A percentile compares a stretch with the other conserved stretches of the same genome.
phyloP scores from a whole-genome alignment of 2,888 invertebrate species.

The Clitarchus hookeri region DNA sequence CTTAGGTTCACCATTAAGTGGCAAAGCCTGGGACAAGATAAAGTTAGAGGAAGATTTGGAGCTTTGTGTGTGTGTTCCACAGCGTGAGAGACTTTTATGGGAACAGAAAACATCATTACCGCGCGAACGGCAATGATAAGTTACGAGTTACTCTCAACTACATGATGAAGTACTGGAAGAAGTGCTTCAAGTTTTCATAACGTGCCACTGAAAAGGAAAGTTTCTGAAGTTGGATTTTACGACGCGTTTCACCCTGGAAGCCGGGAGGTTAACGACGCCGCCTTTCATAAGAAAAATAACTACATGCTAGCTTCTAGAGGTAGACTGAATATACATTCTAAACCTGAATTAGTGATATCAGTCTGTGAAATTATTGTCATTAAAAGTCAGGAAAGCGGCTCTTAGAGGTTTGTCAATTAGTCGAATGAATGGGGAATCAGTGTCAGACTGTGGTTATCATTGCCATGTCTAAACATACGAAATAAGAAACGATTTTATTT shows the following conservation, averaged over 20 bases:
- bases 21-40: not conserved
- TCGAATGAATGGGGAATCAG: too few relatives aligned
- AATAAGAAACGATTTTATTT: too few relatives aligned
- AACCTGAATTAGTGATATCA: too few relatives aligned
- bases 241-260: not conserved
- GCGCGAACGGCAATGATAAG: not conserved
- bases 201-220: not conserved
- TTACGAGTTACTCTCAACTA: not conserved
- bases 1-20: not conserved
- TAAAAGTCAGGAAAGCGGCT: too few relatives aligned
- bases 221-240: not conserved
- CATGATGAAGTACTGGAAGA: not conserved
- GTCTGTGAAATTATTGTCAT: too few relatives aligned
- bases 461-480: too few relatives aligned
- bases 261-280: not conserved
- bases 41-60: not conserved
- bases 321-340: too few relatives aligned
- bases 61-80: not conserved
- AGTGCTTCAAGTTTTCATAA: not conserved
- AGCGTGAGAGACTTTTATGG: not conserved
- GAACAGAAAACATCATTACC: not conserved
- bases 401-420: too few relatives aligned
- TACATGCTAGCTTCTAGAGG: too few relatives aligned
- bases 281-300: too few relatives aligned
- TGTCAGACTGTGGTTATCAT: too few relatives aligned